Conservation (phyloP, 2,797 vertebrate species). For the Ctenochaetus hawaiiensis region DNA sequence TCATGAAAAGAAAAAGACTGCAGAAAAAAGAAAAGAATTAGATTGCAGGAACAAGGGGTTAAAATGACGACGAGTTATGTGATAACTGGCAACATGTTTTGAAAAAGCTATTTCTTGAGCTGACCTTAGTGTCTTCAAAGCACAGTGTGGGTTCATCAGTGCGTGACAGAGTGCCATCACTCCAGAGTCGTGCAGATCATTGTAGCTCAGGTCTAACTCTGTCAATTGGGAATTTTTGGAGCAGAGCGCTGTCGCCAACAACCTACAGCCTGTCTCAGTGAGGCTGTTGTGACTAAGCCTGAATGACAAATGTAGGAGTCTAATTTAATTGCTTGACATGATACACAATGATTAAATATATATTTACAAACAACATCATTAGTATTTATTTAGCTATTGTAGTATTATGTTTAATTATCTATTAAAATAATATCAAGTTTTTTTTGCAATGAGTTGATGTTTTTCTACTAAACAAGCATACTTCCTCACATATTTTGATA, state of each 20-base stretch:
- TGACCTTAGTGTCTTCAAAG: conserved; percentile 43
- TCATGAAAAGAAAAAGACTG: no score
- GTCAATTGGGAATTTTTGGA: conserved; percentile 36
- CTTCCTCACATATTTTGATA: not conserved
- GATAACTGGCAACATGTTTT: not conserved
- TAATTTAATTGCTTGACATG: not conserved
- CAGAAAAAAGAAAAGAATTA: no score
- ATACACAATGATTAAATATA: no score
- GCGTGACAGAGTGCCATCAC: conserved; percentile 24
- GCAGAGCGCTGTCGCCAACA: conserved; percentile 25
- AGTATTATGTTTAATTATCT: no score
- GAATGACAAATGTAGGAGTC: not conserved
- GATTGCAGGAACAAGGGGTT: no score
- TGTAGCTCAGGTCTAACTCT: conserved; percentile 55
- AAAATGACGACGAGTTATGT: no score
- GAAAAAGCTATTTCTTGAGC: not conserved
- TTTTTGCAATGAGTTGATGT: no score
- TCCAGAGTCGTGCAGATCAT: conserved; percentile 41
- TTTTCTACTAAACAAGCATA: not conserved
- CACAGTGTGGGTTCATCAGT: conserved; percentile 33
- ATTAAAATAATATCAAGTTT: no score
- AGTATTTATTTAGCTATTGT: no score
- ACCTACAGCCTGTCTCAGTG: conserved; percentile 40
- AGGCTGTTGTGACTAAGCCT: conserved; percentile 53
- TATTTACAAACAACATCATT: no score